phyloP scores from a whole-genome alignment of 2,797 vertebrate species.

The Anolis apletophallus region DNA sequence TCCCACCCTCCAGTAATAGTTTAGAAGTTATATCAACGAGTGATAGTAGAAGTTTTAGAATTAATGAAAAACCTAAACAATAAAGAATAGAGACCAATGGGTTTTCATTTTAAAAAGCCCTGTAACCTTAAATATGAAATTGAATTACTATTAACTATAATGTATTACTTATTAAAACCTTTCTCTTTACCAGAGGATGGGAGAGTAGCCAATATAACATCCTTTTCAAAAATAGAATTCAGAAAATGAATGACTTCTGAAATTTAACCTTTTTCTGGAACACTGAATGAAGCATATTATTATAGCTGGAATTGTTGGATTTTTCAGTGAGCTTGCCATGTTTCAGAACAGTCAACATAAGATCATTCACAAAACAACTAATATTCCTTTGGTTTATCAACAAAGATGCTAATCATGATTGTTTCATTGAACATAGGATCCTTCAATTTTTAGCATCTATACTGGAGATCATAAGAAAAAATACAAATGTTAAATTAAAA shows the following conservation, averaged over 20 bases:
- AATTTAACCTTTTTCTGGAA: not conserved
- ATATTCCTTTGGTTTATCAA: not conserved
- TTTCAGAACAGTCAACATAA: not conserved
- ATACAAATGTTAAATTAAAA: not conserved
- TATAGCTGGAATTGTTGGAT: not conserved
- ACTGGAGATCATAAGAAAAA: not conserved
- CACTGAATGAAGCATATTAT: constrained; percentile 11
- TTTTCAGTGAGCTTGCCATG: not conserved
- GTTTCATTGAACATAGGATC: not conserved
- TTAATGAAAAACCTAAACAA: constrained; percentile 13
- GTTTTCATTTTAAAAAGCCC: not conserved
- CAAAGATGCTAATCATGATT: not conserved
- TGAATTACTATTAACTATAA: constrained; percentile 16
- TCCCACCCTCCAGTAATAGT: not conserved
- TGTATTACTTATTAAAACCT: constrained; percentile 30
- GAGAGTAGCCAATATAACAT: not conserved
- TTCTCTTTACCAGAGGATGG: constrained; percentile 20
- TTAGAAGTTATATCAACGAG: not conserved
- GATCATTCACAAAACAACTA: not conserved
- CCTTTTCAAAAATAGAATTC: constrained; percentile 18
- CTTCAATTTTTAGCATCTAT: too few relatives aligned
- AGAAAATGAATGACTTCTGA: not conserved
- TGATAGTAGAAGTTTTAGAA: constrained; percentile 14
- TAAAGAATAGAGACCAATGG: constrained; percentile 3
- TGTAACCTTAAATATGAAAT: constrained; percentile 1